phyloP scores from a whole-genome alignment of 64 coral and sea anemone species.

The Catalaphyllia jardinei region DNA sequence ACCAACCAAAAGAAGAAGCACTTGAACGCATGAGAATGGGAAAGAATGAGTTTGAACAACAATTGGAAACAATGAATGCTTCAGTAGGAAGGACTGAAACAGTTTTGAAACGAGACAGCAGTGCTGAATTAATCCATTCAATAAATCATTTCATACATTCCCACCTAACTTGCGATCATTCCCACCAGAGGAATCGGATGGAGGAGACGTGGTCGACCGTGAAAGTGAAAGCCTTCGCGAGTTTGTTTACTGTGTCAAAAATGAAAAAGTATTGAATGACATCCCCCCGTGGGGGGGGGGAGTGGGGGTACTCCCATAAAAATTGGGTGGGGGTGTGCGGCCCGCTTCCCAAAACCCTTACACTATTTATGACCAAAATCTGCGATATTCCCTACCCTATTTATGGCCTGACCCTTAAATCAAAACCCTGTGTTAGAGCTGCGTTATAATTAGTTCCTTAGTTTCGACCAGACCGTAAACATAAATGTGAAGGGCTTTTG shows the following conservation, averaged over 20 bases:
- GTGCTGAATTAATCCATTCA: not conserved
- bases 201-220: not conserved
- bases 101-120: not conserved
- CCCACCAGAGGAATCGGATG: not conserved
- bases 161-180: too few species aligned
- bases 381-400: too few species aligned
- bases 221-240: not conserved
- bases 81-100: not conserved
- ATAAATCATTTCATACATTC: not conserved
- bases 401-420: too few species aligned
- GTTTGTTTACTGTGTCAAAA: not conserved
- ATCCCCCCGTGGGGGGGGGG: too few species aligned
- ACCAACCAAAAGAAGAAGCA: not conserved
- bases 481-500: too few species aligned
- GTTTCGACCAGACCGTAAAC: too few species aligned
- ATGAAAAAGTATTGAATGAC: not conserved
- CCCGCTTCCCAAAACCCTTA: too few species aligned
- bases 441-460: too few species aligned
- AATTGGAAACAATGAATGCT: not conserved
- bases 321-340: too few species aligned
- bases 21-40: not conserved
- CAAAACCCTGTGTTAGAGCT: too few species aligned
- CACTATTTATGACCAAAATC: too few species aligned
- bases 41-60: not conserved
- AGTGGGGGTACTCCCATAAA: too few species aligned